Evolutionary conservation across 2,888 invertebrate genomes (phyloP), one percentile per base, ranked within the genome.

Genomic region (Volucella zonaria): DNA sequence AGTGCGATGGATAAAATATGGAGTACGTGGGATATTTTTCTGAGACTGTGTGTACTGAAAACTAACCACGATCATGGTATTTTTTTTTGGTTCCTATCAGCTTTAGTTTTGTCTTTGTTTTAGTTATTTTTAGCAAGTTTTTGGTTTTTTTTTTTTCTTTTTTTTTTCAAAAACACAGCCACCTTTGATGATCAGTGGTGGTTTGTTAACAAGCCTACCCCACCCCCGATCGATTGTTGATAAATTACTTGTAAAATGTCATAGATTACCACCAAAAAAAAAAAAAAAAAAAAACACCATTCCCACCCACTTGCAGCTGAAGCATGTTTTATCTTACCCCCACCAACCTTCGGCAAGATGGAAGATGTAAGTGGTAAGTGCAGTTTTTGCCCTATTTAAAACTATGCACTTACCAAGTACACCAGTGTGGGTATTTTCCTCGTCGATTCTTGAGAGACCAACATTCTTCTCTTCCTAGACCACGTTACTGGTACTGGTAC

Each of bases 1-100:
- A 90, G 88, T 88, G 88, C 87, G 88, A 78, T 89, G 87, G 87
- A 88, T 89, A 89, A 90, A 91, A 91, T 90, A 88, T 71, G 61
- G 71, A 83, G 75, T 80, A 80, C 83, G 71, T 83, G 61, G 75
- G 83, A 75, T 68, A 78, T 77, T 68, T 82, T 14, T 56, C 23
- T 74, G 64, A 54, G 31, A 6, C 31, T 31, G 58, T 62, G 49
- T 73, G 58, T 49, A 51, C 43, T 62, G 12, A 14, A 73, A 58
- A 56, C 71, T 49, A 74, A 64, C 62, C 82, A 59, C 66, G 78
- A 78, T 77, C 74, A 78, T 64, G 73, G 74, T 68, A 70, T 73
- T 6, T 78, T 11, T 15, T 74, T 61, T 61, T 2, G n/a, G 9
- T 56, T 38, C 11, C 14, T 56, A 38, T 56, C 38, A 56, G 40